These are phyloP conservation scores for Tenthredo notha DNA, from an alignment of 2,888 invertebrate genomes.

Conservation along the genomic window DNA sequence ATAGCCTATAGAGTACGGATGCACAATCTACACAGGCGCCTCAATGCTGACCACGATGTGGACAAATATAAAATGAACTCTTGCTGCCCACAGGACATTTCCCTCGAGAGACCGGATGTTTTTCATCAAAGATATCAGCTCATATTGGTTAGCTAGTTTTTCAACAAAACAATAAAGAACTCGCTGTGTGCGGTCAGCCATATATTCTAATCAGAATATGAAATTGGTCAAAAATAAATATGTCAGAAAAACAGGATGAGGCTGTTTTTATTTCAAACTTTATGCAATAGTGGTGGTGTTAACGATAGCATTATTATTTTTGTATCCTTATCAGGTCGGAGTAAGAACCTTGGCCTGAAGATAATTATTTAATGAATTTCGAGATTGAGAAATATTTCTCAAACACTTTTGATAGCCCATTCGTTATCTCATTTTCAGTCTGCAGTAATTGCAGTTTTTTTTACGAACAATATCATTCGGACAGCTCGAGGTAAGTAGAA, in stretches of 20 bases:
- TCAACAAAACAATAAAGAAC: not conserved
- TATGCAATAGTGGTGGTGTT: not conserved
- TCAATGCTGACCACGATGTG: not conserved
- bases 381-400: not conserved
- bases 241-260: constrained; percentile 32
- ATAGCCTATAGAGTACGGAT: not conserved
- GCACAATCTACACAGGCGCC: not conserved
- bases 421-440: not conserved
- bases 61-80: not conserved
- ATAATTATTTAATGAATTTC: not conserved
- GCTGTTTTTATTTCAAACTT: not conserved
- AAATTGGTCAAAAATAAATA: not conserved
- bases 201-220: not conserved
- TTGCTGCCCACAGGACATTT: not conserved
- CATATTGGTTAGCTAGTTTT: constrained; percentile 6
- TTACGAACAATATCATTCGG: not conserved
- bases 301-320: not conserved
- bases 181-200: constrained; percentile 8
- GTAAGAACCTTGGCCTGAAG: constrained; percentile 3
- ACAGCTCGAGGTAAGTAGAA: constrained; percentile 7
- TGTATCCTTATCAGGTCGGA: not conserved
- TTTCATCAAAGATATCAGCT: constrained; percentile 19
- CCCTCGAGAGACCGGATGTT: constrained; percentile 22
- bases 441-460: not conserved
- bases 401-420: not conserved